Base-by-base conservation (phyloP, 2,888 invertebrate species). In the Ectemnius lituratus region DNA sequence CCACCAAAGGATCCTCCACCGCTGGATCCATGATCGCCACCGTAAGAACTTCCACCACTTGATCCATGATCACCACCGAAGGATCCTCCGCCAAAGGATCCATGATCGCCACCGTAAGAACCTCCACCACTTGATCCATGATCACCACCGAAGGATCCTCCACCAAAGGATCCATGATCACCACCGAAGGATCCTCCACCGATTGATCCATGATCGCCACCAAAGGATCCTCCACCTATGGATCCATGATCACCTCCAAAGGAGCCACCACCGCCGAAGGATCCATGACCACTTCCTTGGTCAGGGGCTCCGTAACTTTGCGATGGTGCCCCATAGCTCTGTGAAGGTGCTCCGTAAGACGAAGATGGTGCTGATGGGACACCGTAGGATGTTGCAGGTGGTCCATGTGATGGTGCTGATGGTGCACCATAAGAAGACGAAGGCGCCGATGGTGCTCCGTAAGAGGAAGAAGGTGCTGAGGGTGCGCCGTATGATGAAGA, bases 191-290 rank as follows among this genome's bases (percentile, higher is more conserved):
- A 77, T 14, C 70, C 62, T 2, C 68, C 74, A 1, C 75, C 68
- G 20, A 63, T 46, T 23, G 71, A 75, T 6, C 80, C 78, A 18
- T 63, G 72, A 2, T 60, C 75, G 62, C n/a, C 70, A 56, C 14
- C 76, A 60, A 73, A 13, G 68, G 70, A n/a, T 47, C 37, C 64
- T 4, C 92, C 91, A 62, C 91, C 88, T 75, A 91, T 91, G 78
- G 91, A 85, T 86, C 75, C 89, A 86, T 67, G 49, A 65, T 59
- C 4, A 64, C 61, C 23, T 3, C 23, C 23, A 23, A 23, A 23
- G 23, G 23, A 23, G 23, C 23, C 23, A 23, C 23, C 62, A 4
- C 67, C 74, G 1, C 75, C 68, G 46, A 62, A 52, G 28, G 70
- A 75, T 5, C 79, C 78, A 20, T 62, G 72, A 4, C 60, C 74